Conservation (phyloP, 92 coral and sea anemone species). For the Phymanthus crucifer region DNA sequence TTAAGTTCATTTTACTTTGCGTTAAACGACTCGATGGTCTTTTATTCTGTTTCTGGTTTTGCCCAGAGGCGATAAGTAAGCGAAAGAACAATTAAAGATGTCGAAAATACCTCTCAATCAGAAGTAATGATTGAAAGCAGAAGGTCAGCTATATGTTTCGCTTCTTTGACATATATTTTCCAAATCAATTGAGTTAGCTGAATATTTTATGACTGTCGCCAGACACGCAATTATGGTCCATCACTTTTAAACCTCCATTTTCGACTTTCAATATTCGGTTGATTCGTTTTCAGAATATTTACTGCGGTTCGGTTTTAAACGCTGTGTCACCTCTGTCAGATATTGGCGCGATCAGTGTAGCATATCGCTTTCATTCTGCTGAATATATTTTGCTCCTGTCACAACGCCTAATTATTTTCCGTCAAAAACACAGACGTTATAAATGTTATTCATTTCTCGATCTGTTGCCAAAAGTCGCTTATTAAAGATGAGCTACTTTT, state of each 20-base stretch:
- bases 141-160: not conserved
- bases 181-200: not conserved
- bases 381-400: conserved; percentile 12
- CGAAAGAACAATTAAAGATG: not conserved
- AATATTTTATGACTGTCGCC: not conserved
- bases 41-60: not conserved
- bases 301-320: too few species aligned
- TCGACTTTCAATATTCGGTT: too few species aligned
- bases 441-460: not conserved
- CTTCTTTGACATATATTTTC: not conserved
- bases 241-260: not conserved
- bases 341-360: not conserved
- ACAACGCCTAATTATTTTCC: not conserved
- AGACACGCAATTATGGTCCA: not conserved
- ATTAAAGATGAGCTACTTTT: not conserved
- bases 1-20: too few species aligned
- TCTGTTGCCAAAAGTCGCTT: not conserved
- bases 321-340: not conserved
- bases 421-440: not conserved
- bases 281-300: too few species aligned
- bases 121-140: not conserved
- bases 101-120: not conserved
- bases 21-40: too few species aligned
- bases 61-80: conserved; percentile 5
- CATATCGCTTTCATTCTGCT: conserved; percentile 22